Evolutionary conservation across 1,140 invertebrate species (phyloP).

Genomic region (Drosophila varians): DNA sequence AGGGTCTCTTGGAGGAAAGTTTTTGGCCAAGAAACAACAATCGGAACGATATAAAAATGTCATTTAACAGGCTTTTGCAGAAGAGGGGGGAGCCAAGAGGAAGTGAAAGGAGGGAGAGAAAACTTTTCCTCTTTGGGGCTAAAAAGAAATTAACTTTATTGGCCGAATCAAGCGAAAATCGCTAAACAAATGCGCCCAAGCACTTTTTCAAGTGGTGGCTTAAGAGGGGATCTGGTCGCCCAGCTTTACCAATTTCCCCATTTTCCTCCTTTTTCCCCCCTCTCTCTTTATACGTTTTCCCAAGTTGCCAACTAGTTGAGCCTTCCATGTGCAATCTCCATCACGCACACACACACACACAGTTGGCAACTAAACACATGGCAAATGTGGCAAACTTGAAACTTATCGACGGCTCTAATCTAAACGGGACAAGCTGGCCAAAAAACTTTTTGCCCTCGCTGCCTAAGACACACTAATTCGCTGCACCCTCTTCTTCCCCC

Average conservation of each 20-base stretch:
- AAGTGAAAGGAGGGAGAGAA: neutral
- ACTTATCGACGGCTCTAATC: slow-evolving; percentile 78
- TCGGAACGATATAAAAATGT: slow-evolving; percentile 70
- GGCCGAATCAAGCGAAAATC: slow-evolving; percentile 78
- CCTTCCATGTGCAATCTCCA: slow-evolving; percentile 23
- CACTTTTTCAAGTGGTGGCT: slow-evolving; percentile 67
- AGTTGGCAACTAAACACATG: slow-evolving; percentile 69
- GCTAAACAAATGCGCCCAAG: slow-evolving; percentile 77
- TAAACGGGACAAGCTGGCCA: slow-evolving; percentile 69
- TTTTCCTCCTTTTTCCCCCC: too few species aligned
- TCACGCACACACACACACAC: slow-evolving; percentile 27
- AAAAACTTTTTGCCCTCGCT: slow-evolving; percentile 47
- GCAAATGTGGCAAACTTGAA: slow-evolving; percentile 66
- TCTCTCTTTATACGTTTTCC: too few species aligned
- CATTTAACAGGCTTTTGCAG: slow-evolving; percentile 57
- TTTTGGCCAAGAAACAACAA: slow-evolving; percentile 37
- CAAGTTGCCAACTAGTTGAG: slow-evolving; percentile 75
- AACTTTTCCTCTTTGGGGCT: slow-evolving; percentile 37
- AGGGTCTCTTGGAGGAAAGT: slow-evolving; percentile 14
- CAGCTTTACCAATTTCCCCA: neutral
- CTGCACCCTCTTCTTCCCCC: slow-evolving; percentile 15
- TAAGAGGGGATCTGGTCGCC: slow-evolving; percentile 10
- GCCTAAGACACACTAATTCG: slow-evolving; percentile 73
- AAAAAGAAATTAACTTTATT: slow-evolving; percentile 75
- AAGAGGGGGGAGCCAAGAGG: neutral